Percentiles rank a stretch among this genome's conserved stretches.
Conservation (phyloP, 2,797 vertebrate species). For the Spatula versicolor region DNA sequence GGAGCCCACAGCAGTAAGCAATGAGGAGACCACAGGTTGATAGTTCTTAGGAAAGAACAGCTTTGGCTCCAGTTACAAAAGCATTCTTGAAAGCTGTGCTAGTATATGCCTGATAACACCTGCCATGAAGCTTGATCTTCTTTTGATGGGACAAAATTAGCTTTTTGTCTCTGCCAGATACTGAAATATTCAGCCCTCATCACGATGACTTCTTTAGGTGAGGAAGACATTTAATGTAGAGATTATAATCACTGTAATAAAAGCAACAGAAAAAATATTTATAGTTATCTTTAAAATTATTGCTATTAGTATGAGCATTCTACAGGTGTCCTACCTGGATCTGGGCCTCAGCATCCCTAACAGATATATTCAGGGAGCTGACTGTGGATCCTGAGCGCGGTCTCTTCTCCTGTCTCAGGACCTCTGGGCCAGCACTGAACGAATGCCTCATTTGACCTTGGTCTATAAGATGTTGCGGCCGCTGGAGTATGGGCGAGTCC, state of each 20-base stretch:
- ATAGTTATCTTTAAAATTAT: background rate
- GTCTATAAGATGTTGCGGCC: conserved; percentile 92
- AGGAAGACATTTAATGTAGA: background rate
- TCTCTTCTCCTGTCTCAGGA: conserved; percentile 92
- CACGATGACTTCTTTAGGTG: background rate
- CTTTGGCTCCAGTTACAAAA: background rate
- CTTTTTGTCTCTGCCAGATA: background rate
- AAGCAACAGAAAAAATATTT: background rate
- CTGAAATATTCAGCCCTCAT: background rate
- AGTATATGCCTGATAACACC: background rate
- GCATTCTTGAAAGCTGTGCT: background rate
- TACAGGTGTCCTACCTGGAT: conserved; percentile 86
- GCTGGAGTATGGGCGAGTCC: conserved; percentile 83
- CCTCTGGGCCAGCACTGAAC: conserved; percentile 92
- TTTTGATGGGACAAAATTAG: background rate
- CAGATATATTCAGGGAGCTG: conserved; percentile 89
- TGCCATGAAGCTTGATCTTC: background rate
- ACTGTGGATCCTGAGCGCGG: conserved; percentile 91
- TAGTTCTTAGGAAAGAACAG: background rate
- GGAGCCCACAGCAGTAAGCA: background rate
- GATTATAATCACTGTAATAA: background rate
- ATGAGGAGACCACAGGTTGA: background rate
- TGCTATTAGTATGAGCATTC: background rate
- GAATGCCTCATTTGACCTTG: conserved; percentile 92
- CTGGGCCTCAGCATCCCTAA: conserved; percentile 92